A percentile compares a stretch with the other conserved stretches of the same genome.
phyloP scores from a whole-genome alignment of 2,113 vertebrate genomes.

The Alaudala cheleensis region DNA sequence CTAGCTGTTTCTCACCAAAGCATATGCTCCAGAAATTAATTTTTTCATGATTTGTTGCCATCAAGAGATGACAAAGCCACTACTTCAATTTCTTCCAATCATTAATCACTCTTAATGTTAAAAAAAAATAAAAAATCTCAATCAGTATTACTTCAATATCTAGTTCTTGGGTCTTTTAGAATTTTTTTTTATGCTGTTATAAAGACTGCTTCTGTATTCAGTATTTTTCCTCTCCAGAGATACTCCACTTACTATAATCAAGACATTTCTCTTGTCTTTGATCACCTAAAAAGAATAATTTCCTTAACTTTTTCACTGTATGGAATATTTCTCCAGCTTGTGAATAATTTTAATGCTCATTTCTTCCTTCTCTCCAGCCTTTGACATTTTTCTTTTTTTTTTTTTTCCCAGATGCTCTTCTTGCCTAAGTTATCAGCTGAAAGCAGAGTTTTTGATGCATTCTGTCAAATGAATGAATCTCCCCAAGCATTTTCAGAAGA shows the following conservation, averaged over 20 bases:
- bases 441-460: slow-evolving; percentile 33
- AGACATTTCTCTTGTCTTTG: neutral
- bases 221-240: neutral
- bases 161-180: neutral
- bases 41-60: neutral
- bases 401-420: neutral
- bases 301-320: neutral
- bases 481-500: slow-evolving; percentile 33
- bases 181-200: neutral
- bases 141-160: neutral
- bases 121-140: neutral
- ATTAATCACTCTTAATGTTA: neutral
- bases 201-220: neutral
- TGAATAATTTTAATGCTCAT: neutral
- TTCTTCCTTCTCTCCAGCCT: neutral
- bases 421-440: slow-evolving; percentile 30
- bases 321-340: neutral
- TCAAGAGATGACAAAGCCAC: neutral
- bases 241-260: neutral
- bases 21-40: fast-evolving
- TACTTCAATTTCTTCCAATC: neutral
- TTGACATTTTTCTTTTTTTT: neutral
- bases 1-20: neutral
- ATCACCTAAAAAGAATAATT: neutral
- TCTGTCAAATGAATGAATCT: slow-evolving; percentile 36